A percentile compares a stretch with the other conserved stretches of the same genome.
Conservation (phyloP, 2,797 vertebrate species). For the Micromesistius poutassou region DNA sequence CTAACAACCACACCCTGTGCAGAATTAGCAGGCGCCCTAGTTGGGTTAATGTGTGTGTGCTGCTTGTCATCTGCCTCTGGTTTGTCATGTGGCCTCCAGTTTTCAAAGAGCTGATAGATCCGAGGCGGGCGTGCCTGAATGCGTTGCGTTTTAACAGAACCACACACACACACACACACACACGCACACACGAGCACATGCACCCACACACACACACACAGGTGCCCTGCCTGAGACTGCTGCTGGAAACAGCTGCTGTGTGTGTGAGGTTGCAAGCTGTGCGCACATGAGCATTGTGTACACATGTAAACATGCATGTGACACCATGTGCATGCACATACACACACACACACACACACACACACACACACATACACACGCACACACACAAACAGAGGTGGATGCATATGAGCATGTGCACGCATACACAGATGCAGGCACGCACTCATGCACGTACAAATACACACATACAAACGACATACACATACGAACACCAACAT, state of each 20-base stretch:
- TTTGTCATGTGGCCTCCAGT: slow-evolving; percentile 31
- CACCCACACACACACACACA: slow-evolving; percentile 30
- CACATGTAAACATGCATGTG: slow-evolving; percentile 55
- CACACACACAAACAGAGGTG: not conserved
- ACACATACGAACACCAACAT: too few species aligned
- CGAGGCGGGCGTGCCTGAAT: slow-evolving; percentile 42
- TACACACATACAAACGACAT: not conserved
- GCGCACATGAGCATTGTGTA: slow-evolving; percentile 52
- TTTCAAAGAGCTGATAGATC: slow-evolving; percentile 42
- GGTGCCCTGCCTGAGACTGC: slow-evolving; percentile 36
- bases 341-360: not conserved
- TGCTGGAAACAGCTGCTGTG: slow-evolving; percentile 60
- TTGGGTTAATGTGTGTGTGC: slow-evolving; percentile 41
- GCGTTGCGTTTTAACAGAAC: slow-evolving; percentile 44
- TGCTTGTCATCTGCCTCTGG: slow-evolving; percentile 27
- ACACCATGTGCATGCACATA: slow-evolving; percentile 26
- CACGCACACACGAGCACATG: too few species aligned
- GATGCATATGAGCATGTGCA: too few species aligned
- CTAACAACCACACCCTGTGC: slow-evolving; percentile 64
- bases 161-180: too few species aligned
- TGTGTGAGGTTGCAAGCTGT: slow-evolving; percentile 39
- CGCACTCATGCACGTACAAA: not conserved
- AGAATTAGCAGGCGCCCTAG: slow-evolving; percentile 61
- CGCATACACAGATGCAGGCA: not conserved
- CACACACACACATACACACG: not conserved